A percentile compares a stretch with the other conserved stretches of the same genome.
Conservation (phyloP, 2,797 vertebrate genomes). For the Dendrocincla fuliginosa region DNA sequence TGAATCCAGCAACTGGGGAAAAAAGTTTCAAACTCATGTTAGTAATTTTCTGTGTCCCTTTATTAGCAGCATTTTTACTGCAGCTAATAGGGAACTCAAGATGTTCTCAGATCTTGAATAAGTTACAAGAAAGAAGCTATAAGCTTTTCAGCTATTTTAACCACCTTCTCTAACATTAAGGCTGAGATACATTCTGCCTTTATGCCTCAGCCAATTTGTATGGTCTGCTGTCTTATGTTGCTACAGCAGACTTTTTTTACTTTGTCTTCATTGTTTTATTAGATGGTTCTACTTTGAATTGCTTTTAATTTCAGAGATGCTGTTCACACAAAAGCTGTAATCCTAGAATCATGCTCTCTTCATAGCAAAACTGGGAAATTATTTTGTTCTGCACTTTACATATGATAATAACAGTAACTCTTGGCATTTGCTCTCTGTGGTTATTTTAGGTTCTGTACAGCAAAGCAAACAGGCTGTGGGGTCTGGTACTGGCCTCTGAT, state of each 20-base stretch:
- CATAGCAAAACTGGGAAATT: slow-evolving; percentile 31
- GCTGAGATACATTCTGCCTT: background rate
- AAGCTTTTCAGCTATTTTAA: background rate
- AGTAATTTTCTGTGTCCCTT: background rate
- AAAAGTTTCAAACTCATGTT: background rate
- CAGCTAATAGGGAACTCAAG: background rate
- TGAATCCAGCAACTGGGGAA: background rate
- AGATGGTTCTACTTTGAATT: background rate
- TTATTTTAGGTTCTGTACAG: slow-evolving; percentile 13
- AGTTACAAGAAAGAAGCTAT: background rate
- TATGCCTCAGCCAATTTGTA: background rate
- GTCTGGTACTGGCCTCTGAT: background rate
- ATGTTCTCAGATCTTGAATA: background rate
- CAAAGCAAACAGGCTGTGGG: background rate
- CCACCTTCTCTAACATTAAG: fast-evolving
- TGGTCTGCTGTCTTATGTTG: background rate
- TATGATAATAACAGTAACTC: slow-evolving; percentile 22
- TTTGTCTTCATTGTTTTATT: background rate
- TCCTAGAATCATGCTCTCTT: background rate
- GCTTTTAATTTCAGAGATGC: slow-evolving; percentile 40
- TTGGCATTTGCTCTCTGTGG: slow-evolving; percentile 46
- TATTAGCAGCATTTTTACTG: background rate
- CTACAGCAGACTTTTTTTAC: background rate
- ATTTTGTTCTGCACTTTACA: slow-evolving; percentile 57
- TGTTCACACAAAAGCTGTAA: background rate